phyloP scores from a whole-genome alignment of 2,797 vertebrate genomes.

The Epinephelus malabaricus region DNA sequence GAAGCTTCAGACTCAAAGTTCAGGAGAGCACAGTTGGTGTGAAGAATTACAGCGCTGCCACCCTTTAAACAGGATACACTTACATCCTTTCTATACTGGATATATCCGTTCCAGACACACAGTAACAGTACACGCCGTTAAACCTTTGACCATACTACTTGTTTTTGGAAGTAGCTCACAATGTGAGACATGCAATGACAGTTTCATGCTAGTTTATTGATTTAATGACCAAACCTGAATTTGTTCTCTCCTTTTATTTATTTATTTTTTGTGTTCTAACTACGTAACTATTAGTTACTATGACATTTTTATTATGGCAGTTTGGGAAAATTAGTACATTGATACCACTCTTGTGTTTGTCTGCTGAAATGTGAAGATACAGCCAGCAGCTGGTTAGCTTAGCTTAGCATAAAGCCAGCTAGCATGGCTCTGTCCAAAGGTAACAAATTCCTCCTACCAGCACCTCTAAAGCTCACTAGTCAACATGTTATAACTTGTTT shows the following conservation, averaged over 20 bases:
- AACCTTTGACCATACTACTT: not conserved
- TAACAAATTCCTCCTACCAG: no score
- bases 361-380: not conserved
- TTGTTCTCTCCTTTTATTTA: not conserved
- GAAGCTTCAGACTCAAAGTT: not conserved
- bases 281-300: not conserved
- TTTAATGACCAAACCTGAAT: not conserved
- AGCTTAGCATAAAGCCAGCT: no score
- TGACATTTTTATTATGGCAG: not conserved
- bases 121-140: not conserved
- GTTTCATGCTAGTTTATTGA: not conserved
- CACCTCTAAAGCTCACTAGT: no score
- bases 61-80: constrained; percentile 31
- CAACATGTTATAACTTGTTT: no score
- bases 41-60: not conserved
- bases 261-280: not conserved
- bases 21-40: not conserved
- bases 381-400: not conserved
- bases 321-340: not conserved
- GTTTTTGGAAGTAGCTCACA: not conserved
- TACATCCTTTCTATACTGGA: constrained; percentile 29
- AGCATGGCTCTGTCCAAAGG: no score
- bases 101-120: constrained; percentile 16
- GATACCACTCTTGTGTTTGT: no score
- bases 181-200: not conserved